Conservation (phyloP, 2,113 vertebrate species). For the Poecile atricapillus region DNA sequence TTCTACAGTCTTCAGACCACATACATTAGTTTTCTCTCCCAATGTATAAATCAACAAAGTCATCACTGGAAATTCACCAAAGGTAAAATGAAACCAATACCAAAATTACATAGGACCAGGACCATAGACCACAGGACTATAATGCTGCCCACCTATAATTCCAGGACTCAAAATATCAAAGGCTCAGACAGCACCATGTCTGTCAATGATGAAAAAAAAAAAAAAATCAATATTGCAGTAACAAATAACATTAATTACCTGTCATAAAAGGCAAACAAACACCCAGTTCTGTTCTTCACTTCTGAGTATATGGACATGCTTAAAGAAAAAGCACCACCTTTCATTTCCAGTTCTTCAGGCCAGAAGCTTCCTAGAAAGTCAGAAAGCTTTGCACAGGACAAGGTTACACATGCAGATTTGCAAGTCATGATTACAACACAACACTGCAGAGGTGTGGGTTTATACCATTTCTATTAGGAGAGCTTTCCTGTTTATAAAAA, state of each 20-base stretch:
- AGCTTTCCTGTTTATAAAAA: not conserved
- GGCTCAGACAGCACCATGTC: not conserved
- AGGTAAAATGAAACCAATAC: not conserved
- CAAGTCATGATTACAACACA: not conserved
- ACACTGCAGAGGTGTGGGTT: not conserved
- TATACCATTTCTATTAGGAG: not conserved
- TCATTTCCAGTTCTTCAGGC: not conserved
- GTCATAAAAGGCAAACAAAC: not conserved
- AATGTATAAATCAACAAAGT: not conserved
- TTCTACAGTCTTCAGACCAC: not conserved
- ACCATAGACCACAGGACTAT: too few species aligned
- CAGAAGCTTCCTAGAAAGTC: not conserved
- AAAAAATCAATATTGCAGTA: not conserved
- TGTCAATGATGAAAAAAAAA: not conserved
- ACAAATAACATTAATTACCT: not conserved
- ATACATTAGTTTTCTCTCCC: not conserved
- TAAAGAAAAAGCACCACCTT: not conserved
- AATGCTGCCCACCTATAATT: not conserved
- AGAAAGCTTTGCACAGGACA: not conserved
- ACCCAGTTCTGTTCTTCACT: not conserved
- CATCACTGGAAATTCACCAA: not conserved
- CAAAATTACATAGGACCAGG: not conserved
- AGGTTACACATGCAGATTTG: not conserved
- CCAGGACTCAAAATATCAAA: not conserved
- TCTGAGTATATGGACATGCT: not conserved